Evolutionary conservation across 2,888 invertebrate genomes (phyloP), one percentile per base, ranked within the genome.

Genomic region (Doris montereyensis): DNA sequence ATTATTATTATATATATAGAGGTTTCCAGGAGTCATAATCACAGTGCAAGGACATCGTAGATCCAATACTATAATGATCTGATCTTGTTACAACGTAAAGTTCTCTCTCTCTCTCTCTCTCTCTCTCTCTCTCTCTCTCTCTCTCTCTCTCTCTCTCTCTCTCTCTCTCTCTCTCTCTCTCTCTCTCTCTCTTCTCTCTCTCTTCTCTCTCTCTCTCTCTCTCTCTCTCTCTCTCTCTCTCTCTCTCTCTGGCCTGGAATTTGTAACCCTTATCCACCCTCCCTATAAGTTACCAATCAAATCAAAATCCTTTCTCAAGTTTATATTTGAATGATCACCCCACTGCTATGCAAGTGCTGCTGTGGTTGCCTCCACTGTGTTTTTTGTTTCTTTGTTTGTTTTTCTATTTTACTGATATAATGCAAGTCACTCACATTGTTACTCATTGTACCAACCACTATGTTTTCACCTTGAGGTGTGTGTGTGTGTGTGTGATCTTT

Each of bases 11-110:
- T n/a, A n/a, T n/a, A n/a, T n/a, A 24, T 71, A 78, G 78, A 32
- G 78, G 78, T 67, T 78, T 78, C 58, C 78, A 52, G n/a, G n/a
- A n/a, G n/a, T n/a, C n/a, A n/a, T 17, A 73, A 74, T 26, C 24
- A 57, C 24, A 1, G 5, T 65, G 13, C 10, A 26, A 32, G 35
- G 24, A 65, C 21, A 26, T 67, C 28, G 30, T 74, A 86, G 62
- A 87, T 85, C 74, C 84, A 83, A 60, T 88, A 89, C 85, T 88
- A 88, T 85, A 89, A 88, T 84, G 84, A 86, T 62, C 81, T 89
- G 80, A 86, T 87, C 79, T 84, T 86, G 57, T 82, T 88, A 73
- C 88, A 95, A 95, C 89, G 93, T 92, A 86, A 93, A 93, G 67
- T 17, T 24, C 62, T 5, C 5, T 62, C 62, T 62, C 21, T 5